These are phyloP conservation scores for Papilio demoleus DNA, from an alignment of 2,888 invertebrate genomes.

Conservation along the genomic window DNA sequence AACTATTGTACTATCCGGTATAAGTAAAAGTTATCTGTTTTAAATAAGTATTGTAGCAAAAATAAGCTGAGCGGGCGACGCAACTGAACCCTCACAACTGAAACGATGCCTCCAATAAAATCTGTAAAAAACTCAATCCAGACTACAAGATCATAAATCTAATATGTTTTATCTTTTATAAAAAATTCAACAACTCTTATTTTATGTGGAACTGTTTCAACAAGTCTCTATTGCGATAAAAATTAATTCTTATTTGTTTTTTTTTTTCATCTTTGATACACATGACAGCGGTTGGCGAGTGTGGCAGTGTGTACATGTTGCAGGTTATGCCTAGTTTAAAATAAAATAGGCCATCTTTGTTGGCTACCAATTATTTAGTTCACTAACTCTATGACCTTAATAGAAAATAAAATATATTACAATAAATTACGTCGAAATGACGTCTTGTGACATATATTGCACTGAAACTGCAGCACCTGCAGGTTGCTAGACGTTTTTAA, in stretches of 20 bases:
- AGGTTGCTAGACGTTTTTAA: constrained; percentile 51
- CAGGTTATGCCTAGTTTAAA: constrained; percentile 55
- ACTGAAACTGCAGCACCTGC: constrained; percentile 73
- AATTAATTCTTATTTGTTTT: constrained; percentile 59
- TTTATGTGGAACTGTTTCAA: constrained; percentile 81
- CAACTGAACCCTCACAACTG: constrained; percentile 52
- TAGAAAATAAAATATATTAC: constrained; percentile 68
- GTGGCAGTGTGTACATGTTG: constrained; percentile 73
- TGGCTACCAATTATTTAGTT: constrained; percentile 81
- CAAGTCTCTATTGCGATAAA: constrained; percentile 80
- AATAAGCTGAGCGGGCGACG: constrained; percentile 75
- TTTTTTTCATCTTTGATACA: constrained; percentile 54
- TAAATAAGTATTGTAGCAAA: constrained; percentile 79
- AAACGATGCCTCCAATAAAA: constrained; percentile 75
- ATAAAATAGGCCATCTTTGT: constrained; percentile 75
- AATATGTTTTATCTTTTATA: constrained; percentile 81
- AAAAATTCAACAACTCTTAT: constrained; percentile 83
- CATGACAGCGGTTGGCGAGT: constrained; percentile 80
- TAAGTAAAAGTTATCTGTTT: constrained; percentile 69
- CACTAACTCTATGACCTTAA: constrained; percentile 57
- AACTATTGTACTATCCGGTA: constrained; percentile 71
- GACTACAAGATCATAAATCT: constrained; percentile 83
- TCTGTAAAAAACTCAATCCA: constrained; percentile 81
- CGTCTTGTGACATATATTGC: constrained; percentile 66
- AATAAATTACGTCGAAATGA: constrained; percentile 61